Conservation (phyloP, 2,888 invertebrate genomes). For the Stenolophus ochropezus region DNA sequence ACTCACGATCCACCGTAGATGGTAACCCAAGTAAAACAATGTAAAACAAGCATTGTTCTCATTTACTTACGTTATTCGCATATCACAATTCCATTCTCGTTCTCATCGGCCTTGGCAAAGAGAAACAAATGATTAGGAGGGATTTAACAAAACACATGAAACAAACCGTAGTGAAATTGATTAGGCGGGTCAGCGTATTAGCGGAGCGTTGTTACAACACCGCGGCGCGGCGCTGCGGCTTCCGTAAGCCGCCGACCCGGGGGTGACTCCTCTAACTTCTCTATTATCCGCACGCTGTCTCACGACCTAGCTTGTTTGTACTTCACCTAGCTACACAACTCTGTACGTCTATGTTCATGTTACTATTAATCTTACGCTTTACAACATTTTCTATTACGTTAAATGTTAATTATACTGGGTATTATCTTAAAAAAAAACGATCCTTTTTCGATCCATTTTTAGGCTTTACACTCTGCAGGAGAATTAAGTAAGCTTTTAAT, state of each 20-base stretch:
- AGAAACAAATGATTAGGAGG: slow-evolving; percentile 50
- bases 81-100: slow-evolving; percentile 16
- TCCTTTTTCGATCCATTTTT: too few species aligned
- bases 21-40: slow-evolving; percentile 22
- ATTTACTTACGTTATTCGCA: slow-evolving; percentile 24
- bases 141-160: slow-evolving; percentile 54
- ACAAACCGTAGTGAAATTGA: slow-evolving; percentile 55
- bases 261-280: slow-evolving; percentile 43
- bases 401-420: too few species aligned
- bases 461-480: too few species aligned
- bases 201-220: slow-evolving; percentile 8
- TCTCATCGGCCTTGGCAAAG: slow-evolving; percentile 2
- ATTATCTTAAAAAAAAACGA: too few species aligned
- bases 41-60: slow-evolving; percentile 36
- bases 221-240: background rate
- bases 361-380: too few species aligned
- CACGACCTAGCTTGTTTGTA: background rate
- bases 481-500: too few species aligned
- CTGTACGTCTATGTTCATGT: too few species aligned
- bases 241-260: background rate
- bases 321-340: background rate
- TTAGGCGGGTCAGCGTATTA: slow-evolving; percentile 52
- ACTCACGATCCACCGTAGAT: background rate
- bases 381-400: too few species aligned
- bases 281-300: slow-evolving; percentile 1